Conservation (phyloP, 2,888 invertebrate genomes). For the Agonopterix subpropinquella region DNA sequence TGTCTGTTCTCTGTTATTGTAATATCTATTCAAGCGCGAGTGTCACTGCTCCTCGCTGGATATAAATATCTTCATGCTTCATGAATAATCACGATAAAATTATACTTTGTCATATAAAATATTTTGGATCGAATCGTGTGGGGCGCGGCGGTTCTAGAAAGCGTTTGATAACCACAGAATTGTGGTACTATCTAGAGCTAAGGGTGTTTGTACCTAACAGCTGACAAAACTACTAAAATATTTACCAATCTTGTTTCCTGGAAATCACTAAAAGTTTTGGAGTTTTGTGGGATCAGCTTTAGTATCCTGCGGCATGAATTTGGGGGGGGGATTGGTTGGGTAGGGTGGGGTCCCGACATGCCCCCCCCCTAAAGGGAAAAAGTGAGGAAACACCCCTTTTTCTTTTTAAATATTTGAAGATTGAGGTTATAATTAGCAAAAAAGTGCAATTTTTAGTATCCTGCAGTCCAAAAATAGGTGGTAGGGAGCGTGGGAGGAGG, state of each 20-base stretch:
- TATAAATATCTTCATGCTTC: slow-evolving; percentile 29
- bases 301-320: too few species aligned
- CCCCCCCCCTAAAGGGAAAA: too few species aligned
- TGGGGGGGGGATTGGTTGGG: too few species aligned
- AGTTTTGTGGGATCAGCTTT: too few species aligned
- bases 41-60: slow-evolving; percentile 23
- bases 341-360: too few species aligned
- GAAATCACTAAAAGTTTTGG: neutral
- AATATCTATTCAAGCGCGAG: slow-evolving; percentile 22
- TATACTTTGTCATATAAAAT: neutral
- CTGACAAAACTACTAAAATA: neutral
- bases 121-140: neutral
- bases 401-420: too few species aligned
- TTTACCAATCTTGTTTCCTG: neutral
- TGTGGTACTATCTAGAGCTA: neutral
- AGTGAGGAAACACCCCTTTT: too few species aligned
- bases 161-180: neutral
- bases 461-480: too few species aligned
- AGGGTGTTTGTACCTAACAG: neutral
- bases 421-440: too few species aligned
- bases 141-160: slow-evolving; percentile 1
- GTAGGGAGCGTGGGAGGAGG: too few species aligned
- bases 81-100: slow-evolving; percentile 6
- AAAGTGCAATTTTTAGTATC: too few species aligned
- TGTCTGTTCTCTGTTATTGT: slow-evolving; percentile 39